phyloP scores from a whole-genome alignment of 2,888 invertebrate genomes.

The Kryphioiulus occultus region DNA sequence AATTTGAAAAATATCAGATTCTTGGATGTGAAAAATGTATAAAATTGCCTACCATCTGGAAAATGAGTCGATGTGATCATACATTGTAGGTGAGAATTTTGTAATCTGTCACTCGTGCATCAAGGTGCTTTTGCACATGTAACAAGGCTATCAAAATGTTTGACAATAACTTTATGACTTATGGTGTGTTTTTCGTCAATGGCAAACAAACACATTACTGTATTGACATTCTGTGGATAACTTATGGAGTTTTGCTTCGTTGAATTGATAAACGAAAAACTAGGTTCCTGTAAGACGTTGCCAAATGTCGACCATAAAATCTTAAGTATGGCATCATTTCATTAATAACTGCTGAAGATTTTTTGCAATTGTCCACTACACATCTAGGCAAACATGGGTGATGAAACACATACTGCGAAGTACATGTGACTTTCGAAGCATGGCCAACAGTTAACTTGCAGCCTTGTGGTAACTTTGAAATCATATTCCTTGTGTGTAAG shows the following conservation, averaged over 20 bases:
- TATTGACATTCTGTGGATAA: not conserved
- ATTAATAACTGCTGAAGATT: not conserved
- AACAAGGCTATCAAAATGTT: not conserved
- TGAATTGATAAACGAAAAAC: not conserved
- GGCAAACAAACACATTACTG: not conserved
- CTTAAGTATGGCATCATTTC: constrained; percentile 8
- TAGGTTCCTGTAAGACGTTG: not conserved
- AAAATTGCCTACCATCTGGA: too few relatives aligned
- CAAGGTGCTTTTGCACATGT: not conserved
- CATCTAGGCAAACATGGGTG: not conserved
- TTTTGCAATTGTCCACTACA: not conserved
- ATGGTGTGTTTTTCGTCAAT: not conserved
- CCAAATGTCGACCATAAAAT: not conserved
- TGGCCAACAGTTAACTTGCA: not conserved
- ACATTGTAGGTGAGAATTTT: too few relatives aligned
- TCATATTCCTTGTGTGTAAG: not conserved
- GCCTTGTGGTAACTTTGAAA: not conserved
- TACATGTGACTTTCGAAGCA: not conserved
- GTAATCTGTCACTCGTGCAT: not conserved
- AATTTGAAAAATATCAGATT: too few relatives aligned
- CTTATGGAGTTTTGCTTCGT: not conserved
- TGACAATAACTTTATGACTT: not conserved
- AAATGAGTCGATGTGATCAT: too few relatives aligned
- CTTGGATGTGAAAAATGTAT: too few relatives aligned
- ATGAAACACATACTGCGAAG: not conserved